A percentile compares a stretch with the other conserved stretches of the same genome.
Conservation (phyloP, 1,140 invertebrate genomes). For the Sminthurinus signatus region DNA sequence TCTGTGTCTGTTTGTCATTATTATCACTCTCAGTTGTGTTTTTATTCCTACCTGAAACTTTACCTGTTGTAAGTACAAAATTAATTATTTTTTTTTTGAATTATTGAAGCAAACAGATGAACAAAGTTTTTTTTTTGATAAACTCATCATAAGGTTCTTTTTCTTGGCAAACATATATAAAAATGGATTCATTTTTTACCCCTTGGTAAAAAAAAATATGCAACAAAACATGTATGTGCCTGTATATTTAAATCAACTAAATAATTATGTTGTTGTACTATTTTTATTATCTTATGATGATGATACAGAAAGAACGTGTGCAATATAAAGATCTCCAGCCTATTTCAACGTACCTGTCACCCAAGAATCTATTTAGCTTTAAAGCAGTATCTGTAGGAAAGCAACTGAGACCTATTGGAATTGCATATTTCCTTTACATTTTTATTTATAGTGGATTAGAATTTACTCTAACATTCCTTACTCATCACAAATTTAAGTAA, state of each 20-base stretch:
- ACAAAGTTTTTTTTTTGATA: no score
- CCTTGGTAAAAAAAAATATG: no score
- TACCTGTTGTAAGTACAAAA: slow-evolving; percentile 64
- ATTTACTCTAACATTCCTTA: slow-evolving; percentile 95
- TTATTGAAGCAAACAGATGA: no score
- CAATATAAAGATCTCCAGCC: slow-evolving; percentile 9
- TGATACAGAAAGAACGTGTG: slow-evolving; percentile 64
- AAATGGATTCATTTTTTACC: no score
- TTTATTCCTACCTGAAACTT: slow-evolving; percentile 75
- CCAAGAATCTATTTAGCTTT: slow-evolving; percentile 59
- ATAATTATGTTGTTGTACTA: no score
- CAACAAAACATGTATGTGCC: no score
- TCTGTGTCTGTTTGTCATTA: slow-evolving; percentile 70
- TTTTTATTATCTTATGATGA: no score
- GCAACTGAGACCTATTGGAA: slow-evolving; percentile 64
- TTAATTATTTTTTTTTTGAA: no score
- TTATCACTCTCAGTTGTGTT: slow-evolving; percentile 71
- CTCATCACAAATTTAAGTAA: slow-evolving; percentile 76
- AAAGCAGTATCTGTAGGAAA: slow-evolving; percentile 52
- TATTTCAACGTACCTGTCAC: slow-evolving; percentile 56
- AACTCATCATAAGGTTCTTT: no score
- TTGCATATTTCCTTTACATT: slow-evolving; percentile 89
- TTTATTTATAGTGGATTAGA: slow-evolving; percentile 96
- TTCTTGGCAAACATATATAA: no score
- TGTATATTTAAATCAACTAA: no score